Conservation (phyloP, 92 coral and sea anemone genomes). For the Plumapathes pennacea region DNA sequence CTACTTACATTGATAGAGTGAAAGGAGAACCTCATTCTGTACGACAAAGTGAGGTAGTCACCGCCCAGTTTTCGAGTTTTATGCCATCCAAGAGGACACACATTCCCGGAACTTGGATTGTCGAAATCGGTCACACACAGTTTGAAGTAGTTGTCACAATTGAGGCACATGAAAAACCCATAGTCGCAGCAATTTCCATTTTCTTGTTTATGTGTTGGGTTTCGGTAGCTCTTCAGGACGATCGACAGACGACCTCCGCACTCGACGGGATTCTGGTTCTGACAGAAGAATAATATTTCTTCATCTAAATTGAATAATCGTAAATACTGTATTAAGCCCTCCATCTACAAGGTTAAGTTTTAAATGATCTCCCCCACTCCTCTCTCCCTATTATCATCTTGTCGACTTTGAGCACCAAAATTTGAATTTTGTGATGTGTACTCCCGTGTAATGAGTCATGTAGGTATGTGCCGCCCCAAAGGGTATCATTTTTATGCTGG, state of each 20-base stretch:
- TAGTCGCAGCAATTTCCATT: slow-evolving; percentile 73
- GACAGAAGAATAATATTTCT: no score
- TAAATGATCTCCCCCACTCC: no score
- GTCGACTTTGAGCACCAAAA: no score
- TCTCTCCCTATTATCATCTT: no score
- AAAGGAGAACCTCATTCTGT: slow-evolving; percentile 5
- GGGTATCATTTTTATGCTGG: no score
- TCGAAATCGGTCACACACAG: slow-evolving; percentile 46
- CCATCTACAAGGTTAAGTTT: no score
- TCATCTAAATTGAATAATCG: no score
- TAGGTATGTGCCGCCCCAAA: no score
- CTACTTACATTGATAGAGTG: slow-evolving; percentile 8
- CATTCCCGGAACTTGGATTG: background rate
- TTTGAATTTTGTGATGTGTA: no score
- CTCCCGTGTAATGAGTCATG: no score
- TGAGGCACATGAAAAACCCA: slow-evolving; percentile 34
- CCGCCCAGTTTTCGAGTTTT: slow-evolving; percentile 3
- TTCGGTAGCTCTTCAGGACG: slow-evolving; percentile 52
- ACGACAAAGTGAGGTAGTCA: background rate
- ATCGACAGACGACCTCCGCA: slow-evolving; percentile 57
- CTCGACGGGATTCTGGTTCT: slow-evolving; percentile 23
- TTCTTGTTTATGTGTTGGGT: slow-evolving; percentile 50
- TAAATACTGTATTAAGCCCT: no score
- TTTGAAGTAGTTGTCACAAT: slow-evolving; percentile 60
- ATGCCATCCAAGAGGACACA: background rate